Conservation (phyloP, 1,140 invertebrate genomes). For the Drosophila pectinifera region DNA sequence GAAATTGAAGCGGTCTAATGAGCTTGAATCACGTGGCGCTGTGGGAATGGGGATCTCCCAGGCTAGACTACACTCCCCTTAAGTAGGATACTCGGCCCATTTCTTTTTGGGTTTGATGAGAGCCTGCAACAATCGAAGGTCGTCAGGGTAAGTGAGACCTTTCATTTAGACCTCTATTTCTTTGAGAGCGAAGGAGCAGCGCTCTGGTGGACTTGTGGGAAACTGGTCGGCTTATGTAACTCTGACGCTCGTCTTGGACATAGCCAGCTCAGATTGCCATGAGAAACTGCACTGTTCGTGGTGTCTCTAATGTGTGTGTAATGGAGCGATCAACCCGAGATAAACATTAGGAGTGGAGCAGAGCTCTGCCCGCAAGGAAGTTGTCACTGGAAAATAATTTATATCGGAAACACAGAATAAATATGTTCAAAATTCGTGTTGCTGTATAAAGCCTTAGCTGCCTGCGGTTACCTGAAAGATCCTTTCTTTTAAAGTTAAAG, state of each 20-base stretch:
- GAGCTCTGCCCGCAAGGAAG: constrained; percentile 28
- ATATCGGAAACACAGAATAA: constrained; percentile 17
- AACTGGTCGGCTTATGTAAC: constrained; percentile 67
- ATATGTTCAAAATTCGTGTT: neutral
- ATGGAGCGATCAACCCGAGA: constrained; percentile 19
- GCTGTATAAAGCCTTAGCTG: neutral
- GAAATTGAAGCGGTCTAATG: constrained; percentile 61
- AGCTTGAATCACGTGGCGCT: constrained; percentile 28
- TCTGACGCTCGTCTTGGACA: constrained; percentile 29
- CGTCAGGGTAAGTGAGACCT: constrained; percentile 52
- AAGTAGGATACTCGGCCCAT: constrained; percentile 6
- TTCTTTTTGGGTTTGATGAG: constrained; percentile 13
- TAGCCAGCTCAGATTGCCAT: constrained; percentile 17
- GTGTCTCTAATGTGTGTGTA: constrained; percentile 31
- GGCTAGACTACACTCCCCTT: neutral
- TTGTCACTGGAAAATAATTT: constrained; percentile 5
- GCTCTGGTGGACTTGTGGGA: constrained; percentile 11
- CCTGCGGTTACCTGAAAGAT: neutral
- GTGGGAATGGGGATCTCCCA: constrained; percentile 1
- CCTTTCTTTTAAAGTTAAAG: neutral
- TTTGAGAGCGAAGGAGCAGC: constrained; percentile 5
- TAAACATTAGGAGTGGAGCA: constrained; percentile 18
- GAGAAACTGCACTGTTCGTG: constrained; percentile 42
- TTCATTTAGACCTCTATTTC: constrained; percentile 32
- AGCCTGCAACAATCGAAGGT: constrained; percentile 29